Conservation (phyloP, 2,797 vertebrate genomes). For the Microchirus variegatus region DNA sequence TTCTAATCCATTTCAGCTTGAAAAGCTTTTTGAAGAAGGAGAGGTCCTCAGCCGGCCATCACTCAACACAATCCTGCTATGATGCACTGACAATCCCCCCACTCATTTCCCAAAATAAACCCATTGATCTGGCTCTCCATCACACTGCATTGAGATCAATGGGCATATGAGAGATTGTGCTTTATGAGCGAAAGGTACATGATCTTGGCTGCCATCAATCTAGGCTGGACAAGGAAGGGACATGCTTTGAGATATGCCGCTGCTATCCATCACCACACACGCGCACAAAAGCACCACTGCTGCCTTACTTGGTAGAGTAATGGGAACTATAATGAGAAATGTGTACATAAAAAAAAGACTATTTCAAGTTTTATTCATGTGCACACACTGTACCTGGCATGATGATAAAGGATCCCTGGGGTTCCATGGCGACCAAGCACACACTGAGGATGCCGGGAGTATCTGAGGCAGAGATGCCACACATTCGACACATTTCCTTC, state of each 20-base stretch:
- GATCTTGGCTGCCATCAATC: constrained; percentile 74
- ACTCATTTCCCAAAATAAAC: constrained; percentile 74
- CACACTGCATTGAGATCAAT: constrained; percentile 76
- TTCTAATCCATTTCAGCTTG: constrained; percentile 46
- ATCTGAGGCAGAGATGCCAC: constrained; percentile 96
- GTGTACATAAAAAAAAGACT: constrained; percentile 21
- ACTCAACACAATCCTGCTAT: constrained; percentile 55
- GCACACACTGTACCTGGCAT: constrained; percentile 89
- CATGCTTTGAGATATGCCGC: constrained; percentile 61
- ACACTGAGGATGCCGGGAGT: constrained; percentile 98
- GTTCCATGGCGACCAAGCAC: constrained; percentile 98
- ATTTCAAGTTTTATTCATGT: constrained; percentile 23
- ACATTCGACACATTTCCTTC: constrained; percentile 99
- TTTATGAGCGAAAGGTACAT: constrained; percentile 73
- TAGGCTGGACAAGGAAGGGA: constrained; percentile 62
- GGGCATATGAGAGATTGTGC: constrained; percentile 67
- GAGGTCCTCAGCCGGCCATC: constrained; percentile 49
- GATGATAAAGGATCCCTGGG: constrained; percentile 97
- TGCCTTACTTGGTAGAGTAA: constrained; percentile 15
- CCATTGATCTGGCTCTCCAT: constrained; percentile 76
- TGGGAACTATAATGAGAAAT: constrained; percentile 7
- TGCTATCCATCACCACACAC: constrained; percentile 61
- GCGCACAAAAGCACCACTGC: neutral
- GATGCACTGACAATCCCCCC: constrained; percentile 63
- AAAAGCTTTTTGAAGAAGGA: constrained; percentile 46